Conservation (phyloP, 2,888 invertebrate genomes). For the Tholera decimalis region DNA sequence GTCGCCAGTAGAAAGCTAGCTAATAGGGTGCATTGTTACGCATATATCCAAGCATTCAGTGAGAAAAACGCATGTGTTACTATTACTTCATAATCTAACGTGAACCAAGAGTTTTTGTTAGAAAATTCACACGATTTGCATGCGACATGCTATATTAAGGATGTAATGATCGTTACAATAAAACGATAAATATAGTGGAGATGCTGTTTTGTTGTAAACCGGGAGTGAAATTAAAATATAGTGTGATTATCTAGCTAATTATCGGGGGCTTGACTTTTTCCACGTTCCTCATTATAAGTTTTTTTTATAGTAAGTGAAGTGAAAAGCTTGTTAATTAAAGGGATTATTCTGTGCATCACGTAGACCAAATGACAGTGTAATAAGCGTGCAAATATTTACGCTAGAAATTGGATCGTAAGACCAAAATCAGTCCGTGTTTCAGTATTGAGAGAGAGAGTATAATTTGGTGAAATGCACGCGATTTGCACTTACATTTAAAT, state of each 20-base stretch:
- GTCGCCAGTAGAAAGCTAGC: constrained; percentile 53
- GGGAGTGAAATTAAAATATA: constrained; percentile 36
- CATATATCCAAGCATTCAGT: constrained; percentile 53
- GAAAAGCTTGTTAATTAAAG: background rate
- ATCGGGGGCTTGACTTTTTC: background rate
- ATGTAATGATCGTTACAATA: constrained; percentile 56
- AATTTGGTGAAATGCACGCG: constrained; percentile 42
- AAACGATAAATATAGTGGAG: constrained; percentile 52
- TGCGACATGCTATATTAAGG: constrained; percentile 49
- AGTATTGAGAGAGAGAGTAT: constrained; percentile 10
- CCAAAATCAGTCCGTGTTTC: constrained; percentile 30
- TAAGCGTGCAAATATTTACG: constrained; percentile 42
- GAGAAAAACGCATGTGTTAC: constrained; percentile 57
- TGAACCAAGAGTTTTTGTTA: constrained; percentile 54
- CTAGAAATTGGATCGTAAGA: constrained; percentile 25
- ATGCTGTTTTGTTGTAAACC: constrained; percentile 20
- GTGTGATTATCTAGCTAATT: constrained; percentile 4
- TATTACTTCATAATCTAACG: constrained; percentile 56
- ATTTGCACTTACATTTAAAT: constrained; percentile 1
- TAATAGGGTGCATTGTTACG: constrained; percentile 58
- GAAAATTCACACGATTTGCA: constrained; percentile 64
- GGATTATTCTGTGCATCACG: background rate
- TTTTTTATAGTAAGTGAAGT: background rate
- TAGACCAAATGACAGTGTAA: background rate
- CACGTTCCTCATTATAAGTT: background rate